phyloP scores from a whole-genome alignment of 2,888 invertebrate genomes.

The Eupeodes luniger region DNA sequence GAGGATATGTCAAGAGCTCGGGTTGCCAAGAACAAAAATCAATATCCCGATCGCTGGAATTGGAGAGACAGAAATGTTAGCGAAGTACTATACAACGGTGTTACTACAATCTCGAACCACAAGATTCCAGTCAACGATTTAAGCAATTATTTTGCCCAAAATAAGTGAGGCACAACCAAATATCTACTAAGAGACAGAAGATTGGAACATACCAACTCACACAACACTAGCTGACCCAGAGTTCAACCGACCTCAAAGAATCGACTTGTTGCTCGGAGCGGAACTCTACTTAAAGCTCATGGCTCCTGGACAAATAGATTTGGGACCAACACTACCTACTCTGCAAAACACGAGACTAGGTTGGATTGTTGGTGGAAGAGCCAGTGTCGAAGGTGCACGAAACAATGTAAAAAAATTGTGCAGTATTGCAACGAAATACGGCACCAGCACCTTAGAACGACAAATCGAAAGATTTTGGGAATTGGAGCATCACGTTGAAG shows the following conservation, averaged over 20 bases:
- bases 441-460: conserved; percentile 1
- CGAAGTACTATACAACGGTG: too few relatives aligned
- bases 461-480: background rate
- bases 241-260: conserved; percentile 43
- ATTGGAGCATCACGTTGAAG: background rate
- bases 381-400: background rate
- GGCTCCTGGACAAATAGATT: conserved; percentile 16
- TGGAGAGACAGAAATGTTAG: too few relatives aligned
- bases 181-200: too few relatives aligned
- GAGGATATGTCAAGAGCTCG: too few relatives aligned
- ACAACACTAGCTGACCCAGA: conserved; percentile 57
- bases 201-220: too few relatives aligned
- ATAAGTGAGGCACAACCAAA: too few relatives aligned
- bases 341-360: conserved; percentile 69
- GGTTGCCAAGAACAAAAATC: too few relatives aligned
- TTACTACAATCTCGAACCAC: too few relatives aligned
- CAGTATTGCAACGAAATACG: conserved; percentile 13
- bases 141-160: too few relatives aligned
- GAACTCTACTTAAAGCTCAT: conserved; percentile 48
- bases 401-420: background rate
- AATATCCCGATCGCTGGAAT: too few relatives aligned
- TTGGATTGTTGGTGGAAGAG: conserved; percentile 63
- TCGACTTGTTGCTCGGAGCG: conserved; percentile 62
- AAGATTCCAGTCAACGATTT: too few relatives aligned
- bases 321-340: conserved; percentile 48